Conservation (phyloP, 2,113 vertebrate genomes). For the Laticauda laticaudata region DNA sequence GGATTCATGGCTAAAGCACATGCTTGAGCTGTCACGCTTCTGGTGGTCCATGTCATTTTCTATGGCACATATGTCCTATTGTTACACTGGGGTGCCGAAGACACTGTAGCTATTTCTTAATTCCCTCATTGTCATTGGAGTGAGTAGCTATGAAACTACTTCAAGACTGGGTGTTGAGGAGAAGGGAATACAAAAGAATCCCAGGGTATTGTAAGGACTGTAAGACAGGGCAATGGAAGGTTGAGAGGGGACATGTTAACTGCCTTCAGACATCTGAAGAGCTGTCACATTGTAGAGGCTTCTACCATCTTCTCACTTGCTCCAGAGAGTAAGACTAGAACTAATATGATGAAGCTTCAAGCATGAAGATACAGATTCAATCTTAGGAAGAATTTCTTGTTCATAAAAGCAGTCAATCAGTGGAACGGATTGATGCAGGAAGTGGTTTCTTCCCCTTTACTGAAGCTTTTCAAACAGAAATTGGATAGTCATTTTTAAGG, state of each 20-base stretch:
- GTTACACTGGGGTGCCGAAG: conserved; percentile 43
- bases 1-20: conserved; percentile 51
- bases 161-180: neutral
- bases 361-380: neutral
- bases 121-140: neutral
- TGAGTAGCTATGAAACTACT: neutral
- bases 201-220: neutral
- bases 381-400: neutral
- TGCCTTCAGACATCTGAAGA: neutral
- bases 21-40: conserved; percentile 44
- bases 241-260: neutral
- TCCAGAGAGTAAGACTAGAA: neutral
- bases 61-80: conserved; percentile 58
- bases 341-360: neutral
- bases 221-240: neutral
- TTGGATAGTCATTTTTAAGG: neutral
- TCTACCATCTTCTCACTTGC: neutral
- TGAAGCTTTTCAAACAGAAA: neutral
- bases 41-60: conserved; percentile 49
- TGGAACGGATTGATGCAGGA: neutral
- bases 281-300: neutral
- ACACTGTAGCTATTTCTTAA: neutral
- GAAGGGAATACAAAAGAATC: neutral
- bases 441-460: neutral
- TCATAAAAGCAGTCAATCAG: neutral